Conservation (phyloP, 2,888 invertebrate species). For the Caenorhabditis doughertyi region DNA sequence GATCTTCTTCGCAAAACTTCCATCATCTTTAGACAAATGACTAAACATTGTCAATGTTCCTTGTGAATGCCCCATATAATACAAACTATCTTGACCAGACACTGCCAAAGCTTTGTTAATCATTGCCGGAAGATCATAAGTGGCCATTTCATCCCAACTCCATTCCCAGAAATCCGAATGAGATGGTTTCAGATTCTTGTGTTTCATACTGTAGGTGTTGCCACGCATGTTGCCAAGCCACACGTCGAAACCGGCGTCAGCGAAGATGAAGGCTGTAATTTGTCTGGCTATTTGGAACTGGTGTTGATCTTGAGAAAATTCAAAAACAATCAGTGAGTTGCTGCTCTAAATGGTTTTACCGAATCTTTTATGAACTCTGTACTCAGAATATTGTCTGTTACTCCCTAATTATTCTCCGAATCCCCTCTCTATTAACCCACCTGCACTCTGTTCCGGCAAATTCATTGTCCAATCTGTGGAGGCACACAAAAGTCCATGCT, state of each 20-base stretch:
- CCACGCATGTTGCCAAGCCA: slow-evolving; percentile 75
- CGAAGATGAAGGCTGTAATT: slow-evolving; percentile 78
- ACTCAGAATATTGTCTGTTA: too few relatives aligned
- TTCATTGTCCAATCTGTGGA: slow-evolving; percentile 76
- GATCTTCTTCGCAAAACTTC: slow-evolving; percentile 73
- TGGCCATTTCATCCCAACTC: slow-evolving; percentile 90
- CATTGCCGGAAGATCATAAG: slow-evolving; percentile 90
- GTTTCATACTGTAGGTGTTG: slow-evolving; percentile 72
- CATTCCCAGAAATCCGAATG: slow-evolving; percentile 72
- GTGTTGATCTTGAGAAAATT: too few relatives aligned
- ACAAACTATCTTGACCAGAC: slow-evolving; percentile 86
- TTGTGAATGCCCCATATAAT: slow-evolving; percentile 93
- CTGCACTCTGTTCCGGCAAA: slow-evolving; percentile 71
- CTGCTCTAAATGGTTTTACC: too few relatives aligned
- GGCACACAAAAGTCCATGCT: slow-evolving; percentile 87
- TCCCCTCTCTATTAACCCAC: slow-evolving; percentile 5
- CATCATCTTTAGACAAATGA: slow-evolving; percentile 69
- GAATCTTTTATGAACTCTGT: too few relatives aligned
- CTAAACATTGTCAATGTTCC: slow-evolving; percentile 80
- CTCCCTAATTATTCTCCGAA: too few relatives aligned
- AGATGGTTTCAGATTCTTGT: slow-evolving; percentile 66
- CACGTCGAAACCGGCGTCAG: slow-evolving; percentile 86
- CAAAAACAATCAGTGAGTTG: too few relatives aligned
- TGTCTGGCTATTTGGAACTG: background rate
- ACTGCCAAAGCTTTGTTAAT: slow-evolving; percentile 87